These are phyloP conservation scores for Andrena dorsata DNA, from an alignment of 2,888 invertebrate genomes.

Conservation along the genomic window DNA sequence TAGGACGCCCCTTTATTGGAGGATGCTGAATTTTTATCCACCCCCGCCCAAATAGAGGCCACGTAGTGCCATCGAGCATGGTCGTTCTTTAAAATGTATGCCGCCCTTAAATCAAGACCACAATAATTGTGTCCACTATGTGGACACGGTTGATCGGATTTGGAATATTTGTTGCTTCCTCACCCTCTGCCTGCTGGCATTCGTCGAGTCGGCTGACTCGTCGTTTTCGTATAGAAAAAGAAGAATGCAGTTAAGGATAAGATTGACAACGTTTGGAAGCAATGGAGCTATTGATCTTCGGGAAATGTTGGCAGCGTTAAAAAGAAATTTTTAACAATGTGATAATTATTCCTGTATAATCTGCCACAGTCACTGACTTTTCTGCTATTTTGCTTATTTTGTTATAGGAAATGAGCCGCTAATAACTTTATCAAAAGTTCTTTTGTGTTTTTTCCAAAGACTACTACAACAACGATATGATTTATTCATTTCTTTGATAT, in stretches of 20 bases:
- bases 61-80: conserved; percentile 50
- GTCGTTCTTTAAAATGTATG: conserved; percentile 78
- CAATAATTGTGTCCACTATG: conserved; percentile 63
- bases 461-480: not conserved
- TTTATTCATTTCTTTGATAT: not conserved
- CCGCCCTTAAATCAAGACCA: conserved; percentile 78
- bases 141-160: conserved; percentile 45
- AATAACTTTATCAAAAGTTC: not conserved
- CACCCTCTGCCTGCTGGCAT: conserved; percentile 35
- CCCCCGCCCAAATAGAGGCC: conserved; percentile 77
- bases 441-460: not conserved
- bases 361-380: not conserved
- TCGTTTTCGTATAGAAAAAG: not conserved
- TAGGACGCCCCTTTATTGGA: conserved; percentile 76
- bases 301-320: not conserved
- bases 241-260: not conserved
- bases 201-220: conserved; percentile 40
- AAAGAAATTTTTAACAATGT: too few species aligned
- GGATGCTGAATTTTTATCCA: conserved; percentile 82
- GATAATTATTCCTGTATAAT: not conserved
- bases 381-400: not conserved
- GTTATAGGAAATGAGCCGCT: not conserved
- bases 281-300: not conserved
- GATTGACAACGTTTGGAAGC: not conserved
- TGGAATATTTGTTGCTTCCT: conserved; percentile 51